Evolutionary conservation across 1,140 invertebrate genomes (phyloP).

Genomic region (Manduca sexta): DNA sequence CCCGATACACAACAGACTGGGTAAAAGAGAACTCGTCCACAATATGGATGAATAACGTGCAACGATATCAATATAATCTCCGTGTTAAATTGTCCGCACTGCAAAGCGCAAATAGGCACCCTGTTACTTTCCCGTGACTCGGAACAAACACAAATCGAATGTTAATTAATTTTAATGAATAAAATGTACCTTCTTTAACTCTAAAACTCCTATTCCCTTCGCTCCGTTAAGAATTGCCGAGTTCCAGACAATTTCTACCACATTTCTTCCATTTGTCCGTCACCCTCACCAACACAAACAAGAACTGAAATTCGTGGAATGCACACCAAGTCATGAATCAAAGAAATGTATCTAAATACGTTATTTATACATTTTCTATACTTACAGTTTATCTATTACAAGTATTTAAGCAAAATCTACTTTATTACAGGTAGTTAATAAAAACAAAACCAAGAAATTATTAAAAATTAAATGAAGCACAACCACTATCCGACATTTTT

Average conservation of each 20-base stretch:
- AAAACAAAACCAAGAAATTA: conserved; percentile 17
- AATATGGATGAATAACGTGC: conserved; percentile 34
- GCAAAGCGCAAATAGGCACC: conserved; percentile 56
- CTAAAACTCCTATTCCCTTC: conserved; percentile 25
- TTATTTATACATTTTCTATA: conserved; percentile 4
- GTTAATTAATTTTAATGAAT: conserved; percentile 1
- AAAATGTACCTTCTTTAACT: conserved; percentile 38
- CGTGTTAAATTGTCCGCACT: conserved; percentile 45
- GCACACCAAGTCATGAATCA: conserved; percentile 33
- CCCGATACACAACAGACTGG: conserved; percentile 26
- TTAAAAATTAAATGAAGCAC: conserved; percentile 48
- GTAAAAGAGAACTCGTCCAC: conserved; percentile 33
- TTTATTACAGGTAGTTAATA: background rate
- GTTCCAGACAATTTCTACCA: conserved; percentile 35
- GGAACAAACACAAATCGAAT: background rate
- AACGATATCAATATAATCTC: conserved; percentile 41
- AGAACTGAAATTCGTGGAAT: conserved; percentile 39
- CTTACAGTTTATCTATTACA: conserved; percentile 16
- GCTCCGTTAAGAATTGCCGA: no score
- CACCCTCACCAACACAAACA: conserved; percentile 60
- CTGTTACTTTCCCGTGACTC: conserved; percentile 39
- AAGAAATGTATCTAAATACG: conserved; percentile 8
- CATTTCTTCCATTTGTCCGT: conserved; percentile 61
- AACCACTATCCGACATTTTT: conserved; percentile 62
- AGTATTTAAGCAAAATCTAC: conserved; percentile 6